Evolutionary conservation across 2,113 vertebrate species (phyloP).

Genomic region (Willisornis vidua): DNA sequence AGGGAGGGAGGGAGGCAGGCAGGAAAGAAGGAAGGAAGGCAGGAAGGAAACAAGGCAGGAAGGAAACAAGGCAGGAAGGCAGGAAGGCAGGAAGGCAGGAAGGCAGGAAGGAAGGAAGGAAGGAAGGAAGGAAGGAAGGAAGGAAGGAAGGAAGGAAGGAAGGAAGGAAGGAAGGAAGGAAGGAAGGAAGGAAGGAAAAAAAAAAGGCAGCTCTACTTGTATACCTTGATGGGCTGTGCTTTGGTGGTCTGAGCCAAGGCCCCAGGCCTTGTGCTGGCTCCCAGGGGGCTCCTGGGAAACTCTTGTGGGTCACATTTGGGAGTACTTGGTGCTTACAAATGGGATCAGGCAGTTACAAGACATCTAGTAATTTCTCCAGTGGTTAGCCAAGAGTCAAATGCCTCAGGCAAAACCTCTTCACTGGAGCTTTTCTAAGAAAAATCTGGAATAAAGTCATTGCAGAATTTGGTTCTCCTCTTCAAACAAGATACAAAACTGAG

Average conservation of each 20-base stretch:
- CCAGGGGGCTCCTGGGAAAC: background rate
- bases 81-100: too few species aligned
- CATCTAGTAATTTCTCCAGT: background rate
- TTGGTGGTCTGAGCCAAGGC: background rate
- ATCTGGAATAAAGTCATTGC: background rate
- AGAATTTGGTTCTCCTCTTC: background rate
- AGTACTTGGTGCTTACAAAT: fast-evolving
- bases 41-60: too few species aligned
- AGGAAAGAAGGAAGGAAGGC: too few species aligned
- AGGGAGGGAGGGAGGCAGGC: too few species aligned
- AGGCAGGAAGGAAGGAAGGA: too few species aligned
- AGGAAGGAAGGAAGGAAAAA: too few species aligned
- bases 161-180: too few species aligned
- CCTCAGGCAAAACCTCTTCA: background rate
- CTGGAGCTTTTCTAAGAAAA: background rate
- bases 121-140: too few species aligned
- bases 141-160: too few species aligned
- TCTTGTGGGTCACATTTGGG: fast-evolving
- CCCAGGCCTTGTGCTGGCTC: background rate
- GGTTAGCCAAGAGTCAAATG: background rate
- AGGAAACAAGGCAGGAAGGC: too few species aligned
- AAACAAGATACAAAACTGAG: background rate
- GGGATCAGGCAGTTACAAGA: background rate
- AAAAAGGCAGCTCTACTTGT: background rate
- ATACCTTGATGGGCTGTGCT: background rate